A percentile compares a stretch with the other conserved stretches of the same genome.
Evolutionary conservation across 2,888 invertebrate species (phyloP).

Genomic region (Hyppa rectilinea): DNA sequence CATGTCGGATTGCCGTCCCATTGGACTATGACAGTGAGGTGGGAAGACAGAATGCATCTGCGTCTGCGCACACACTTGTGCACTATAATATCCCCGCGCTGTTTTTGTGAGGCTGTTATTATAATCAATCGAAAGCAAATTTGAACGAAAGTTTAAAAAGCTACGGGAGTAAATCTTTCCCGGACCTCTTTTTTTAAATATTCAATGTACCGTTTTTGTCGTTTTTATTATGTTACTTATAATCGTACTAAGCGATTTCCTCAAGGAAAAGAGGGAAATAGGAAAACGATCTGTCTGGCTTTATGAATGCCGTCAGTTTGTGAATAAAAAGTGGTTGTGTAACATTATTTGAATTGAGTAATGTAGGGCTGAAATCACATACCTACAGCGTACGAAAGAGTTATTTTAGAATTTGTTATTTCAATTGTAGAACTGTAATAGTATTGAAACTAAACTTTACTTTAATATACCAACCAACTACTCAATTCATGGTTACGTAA

Average conservation of each 20-base stretch:
- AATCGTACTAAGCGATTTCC: conserved; percentile 3
- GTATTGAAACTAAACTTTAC: neutral
- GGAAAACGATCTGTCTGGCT: neutral
- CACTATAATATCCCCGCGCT: too few species aligned
- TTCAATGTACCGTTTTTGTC: too few species aligned
- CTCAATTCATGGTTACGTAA: conserved; percentile 31
- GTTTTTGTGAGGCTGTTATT: too few species aligned
- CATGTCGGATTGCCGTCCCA: too few species aligned
- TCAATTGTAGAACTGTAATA: neutral
- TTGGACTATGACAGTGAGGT: too few species aligned
- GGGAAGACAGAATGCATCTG: too few species aligned
- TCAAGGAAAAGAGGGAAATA: neutral
- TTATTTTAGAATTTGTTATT: conserved; percentile 13
- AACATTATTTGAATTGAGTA: neutral
- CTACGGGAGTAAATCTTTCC: too few species aligned
- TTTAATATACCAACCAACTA: conserved; percentile 6
- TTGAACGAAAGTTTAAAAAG: too few species aligned
- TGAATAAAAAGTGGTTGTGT: neutral
- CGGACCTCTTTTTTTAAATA: too few species aligned
- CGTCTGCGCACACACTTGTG: too few species aligned
- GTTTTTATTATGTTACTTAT: neutral
- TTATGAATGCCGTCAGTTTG: neutral
- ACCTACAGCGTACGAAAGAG: neutral
- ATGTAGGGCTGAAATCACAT: neutral
- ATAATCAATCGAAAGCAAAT: too few species aligned